Percentiles rank a stretch among this genome's conserved stretches.
Conservation (phyloP, 2,888 invertebrate species). For the Vesta saturnalis region DNA sequence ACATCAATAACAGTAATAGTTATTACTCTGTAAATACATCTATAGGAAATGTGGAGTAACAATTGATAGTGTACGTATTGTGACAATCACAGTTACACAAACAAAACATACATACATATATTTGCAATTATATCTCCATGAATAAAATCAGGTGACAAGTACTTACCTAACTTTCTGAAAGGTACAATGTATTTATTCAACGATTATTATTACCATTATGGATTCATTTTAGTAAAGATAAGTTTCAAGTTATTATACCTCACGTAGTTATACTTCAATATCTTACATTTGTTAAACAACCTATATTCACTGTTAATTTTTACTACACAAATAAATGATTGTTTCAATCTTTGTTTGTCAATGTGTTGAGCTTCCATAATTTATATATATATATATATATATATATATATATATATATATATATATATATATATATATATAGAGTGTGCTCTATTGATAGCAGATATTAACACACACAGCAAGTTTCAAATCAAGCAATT, state of each 20-base stretch:
- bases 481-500: background rate
- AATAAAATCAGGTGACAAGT: no score
- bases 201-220: background rate
- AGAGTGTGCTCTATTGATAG: background rate
- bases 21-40: background rate
- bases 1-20: background rate
- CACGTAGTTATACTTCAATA: no score
- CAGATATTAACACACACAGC: background rate
- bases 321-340: background rate
- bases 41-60: no score
- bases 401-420: background rate
- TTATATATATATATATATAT: background rate
- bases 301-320: background rate
- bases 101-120: no score
- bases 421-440: no score
- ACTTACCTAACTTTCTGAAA: background rate
- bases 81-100: background rate
- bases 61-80: background rate
- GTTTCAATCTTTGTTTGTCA: background rate
- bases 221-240: background rate
- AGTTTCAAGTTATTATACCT: background rate
- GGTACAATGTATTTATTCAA: background rate
- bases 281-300: background rate
- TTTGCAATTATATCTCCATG: no score
- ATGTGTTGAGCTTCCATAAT: no score